Evolutionary conservation across 2,113 vertebrate species (phyloP).

Genomic region (Ammodytes marinus): DNA sequence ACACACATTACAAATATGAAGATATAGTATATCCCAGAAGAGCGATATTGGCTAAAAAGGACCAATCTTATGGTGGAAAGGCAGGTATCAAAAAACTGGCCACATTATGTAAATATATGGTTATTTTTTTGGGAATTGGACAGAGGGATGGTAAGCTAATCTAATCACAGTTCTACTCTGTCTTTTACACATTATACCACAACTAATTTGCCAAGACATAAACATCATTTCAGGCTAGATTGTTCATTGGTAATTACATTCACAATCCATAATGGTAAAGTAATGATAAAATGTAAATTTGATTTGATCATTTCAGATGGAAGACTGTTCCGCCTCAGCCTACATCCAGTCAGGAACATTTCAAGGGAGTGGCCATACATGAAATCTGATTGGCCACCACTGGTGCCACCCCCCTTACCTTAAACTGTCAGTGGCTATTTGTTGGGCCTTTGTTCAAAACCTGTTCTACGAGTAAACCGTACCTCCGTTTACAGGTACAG

Average conservation of each 20-base stretch:
- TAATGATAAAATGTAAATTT: too few species aligned
- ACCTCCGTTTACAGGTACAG: too few species aligned
- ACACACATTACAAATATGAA: conserved; percentile 28
- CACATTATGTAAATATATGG: background rate
- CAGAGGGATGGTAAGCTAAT: background rate
- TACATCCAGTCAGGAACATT: too few species aligned
- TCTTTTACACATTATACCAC: background rate
- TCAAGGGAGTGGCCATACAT: too few species aligned
- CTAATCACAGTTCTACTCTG: background rate
- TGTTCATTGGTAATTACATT: background rate
- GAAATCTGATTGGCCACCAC: too few species aligned
- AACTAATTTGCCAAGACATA: too few species aligned
- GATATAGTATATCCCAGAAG: conserved; percentile 6
- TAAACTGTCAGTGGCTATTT: background rate
- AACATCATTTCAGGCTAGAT: background rate
- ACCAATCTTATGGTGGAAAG: background rate
- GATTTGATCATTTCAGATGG: too few species aligned
- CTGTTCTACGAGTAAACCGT: too few species aligned
- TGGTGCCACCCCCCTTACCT: too few species aligned
- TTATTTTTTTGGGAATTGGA: background rate
- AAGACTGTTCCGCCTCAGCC: too few species aligned
- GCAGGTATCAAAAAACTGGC: background rate
- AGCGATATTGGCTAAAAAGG: conserved; percentile 24
- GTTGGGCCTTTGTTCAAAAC: background rate
- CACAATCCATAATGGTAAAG: background rate